These are phyloP conservation scores for Xenopus petersii DNA, from an alignment of 2,797 vertebrate species.

Conservation along the genomic window DNA sequence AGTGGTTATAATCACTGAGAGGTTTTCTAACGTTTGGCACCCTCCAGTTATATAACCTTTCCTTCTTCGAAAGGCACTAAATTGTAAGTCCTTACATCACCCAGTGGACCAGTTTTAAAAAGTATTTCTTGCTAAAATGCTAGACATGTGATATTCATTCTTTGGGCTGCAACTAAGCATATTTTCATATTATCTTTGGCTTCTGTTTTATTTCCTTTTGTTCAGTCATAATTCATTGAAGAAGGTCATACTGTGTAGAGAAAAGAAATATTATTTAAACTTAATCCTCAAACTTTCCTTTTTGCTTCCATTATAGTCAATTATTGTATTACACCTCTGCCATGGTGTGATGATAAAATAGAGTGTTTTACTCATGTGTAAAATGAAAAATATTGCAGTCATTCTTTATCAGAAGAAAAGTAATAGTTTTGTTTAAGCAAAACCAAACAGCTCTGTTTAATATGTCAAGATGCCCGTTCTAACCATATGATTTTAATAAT, in stretches of 20 bases:
- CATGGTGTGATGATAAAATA: slow-evolving; percentile 22
- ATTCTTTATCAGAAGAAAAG: slow-evolving; percentile 35
- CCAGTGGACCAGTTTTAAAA: no score
- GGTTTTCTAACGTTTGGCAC: no score
- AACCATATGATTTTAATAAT: no score
- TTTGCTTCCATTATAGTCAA: slow-evolving; percentile 3
- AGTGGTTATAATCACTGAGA: no score
- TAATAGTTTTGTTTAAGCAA: slow-evolving; percentile 33
- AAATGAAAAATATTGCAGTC: slow-evolving; percentile 25
- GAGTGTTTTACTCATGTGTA: slow-evolving; percentile 15
- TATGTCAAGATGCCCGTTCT: slow-evolving; percentile 19
- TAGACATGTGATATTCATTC: no score
- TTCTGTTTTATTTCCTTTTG: no score
- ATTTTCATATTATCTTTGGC: no score
- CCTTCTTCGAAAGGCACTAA: no score
- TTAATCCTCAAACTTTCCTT: slow-evolving; percentile 14
- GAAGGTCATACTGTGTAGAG: slow-evolving; percentile 16
- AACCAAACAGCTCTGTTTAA: slow-evolving; percentile 33
- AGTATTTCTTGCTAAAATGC: no score
- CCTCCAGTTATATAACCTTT: no score
- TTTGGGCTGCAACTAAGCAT: no score
- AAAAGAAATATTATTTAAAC: not conserved
- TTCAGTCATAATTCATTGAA: not conserved
- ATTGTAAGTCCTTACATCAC: no score
- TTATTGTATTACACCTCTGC: slow-evolving; percentile 16